Evolutionary conservation across 2,797 vertebrate species (phyloP).

Genomic region (Sebastes steindachneri): DNA sequence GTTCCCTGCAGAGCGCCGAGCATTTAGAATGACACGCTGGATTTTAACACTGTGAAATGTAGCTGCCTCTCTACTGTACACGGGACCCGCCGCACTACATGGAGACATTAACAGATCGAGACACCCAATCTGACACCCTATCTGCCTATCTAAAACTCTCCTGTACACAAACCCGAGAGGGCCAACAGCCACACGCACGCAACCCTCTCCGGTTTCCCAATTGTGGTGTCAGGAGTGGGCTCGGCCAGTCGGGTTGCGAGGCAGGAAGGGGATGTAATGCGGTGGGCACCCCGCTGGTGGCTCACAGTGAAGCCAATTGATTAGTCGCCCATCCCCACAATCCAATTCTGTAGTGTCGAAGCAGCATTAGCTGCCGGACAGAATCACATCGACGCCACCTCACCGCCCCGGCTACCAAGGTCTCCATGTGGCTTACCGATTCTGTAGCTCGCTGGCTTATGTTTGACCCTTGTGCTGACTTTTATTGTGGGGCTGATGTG

Average conservation of each 20-base stretch:
- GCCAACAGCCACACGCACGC: slow-evolving; percentile 35
- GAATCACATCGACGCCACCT: slow-evolving; percentile 29
- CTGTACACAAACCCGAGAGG: slow-evolving; percentile 58
- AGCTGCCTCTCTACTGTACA: slow-evolving; percentile 35
- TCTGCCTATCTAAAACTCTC: slow-evolving; percentile 65
- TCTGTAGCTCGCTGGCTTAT: slow-evolving; percentile 32
- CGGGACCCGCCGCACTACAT: slow-evolving; percentile 4
- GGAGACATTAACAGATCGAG: slow-evolving; percentile 46
- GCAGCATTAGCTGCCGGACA: slow-evolving; percentile 34
- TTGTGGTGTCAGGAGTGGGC: slow-evolving; percentile 45
- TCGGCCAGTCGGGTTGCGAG: background rate
- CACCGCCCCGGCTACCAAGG: slow-evolving; percentile 2
- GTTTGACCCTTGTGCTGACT: slow-evolving; percentile 25
- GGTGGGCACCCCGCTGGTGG: slow-evolving; percentile 30
- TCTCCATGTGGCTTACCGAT: slow-evolving; percentile 18
- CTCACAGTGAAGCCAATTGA: slow-evolving; percentile 60
- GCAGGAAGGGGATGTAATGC: slow-evolving; percentile 18
- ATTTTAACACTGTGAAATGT: slow-evolving; percentile 23
- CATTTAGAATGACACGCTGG: slow-evolving; percentile 30
- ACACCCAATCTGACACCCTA: slow-evolving; percentile 66
- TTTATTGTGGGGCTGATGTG: background rate
- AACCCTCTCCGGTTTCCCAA: slow-evolving; percentile 50
- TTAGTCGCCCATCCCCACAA: slow-evolving; percentile 49
- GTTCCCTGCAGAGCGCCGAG: background rate
- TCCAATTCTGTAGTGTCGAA: slow-evolving; percentile 51